Percentiles rank a stretch among this genome's conserved stretches.
phyloP scores from a whole-genome alignment of 2,113 vertebrate genomes.

The Salvator merianae region DNA sequence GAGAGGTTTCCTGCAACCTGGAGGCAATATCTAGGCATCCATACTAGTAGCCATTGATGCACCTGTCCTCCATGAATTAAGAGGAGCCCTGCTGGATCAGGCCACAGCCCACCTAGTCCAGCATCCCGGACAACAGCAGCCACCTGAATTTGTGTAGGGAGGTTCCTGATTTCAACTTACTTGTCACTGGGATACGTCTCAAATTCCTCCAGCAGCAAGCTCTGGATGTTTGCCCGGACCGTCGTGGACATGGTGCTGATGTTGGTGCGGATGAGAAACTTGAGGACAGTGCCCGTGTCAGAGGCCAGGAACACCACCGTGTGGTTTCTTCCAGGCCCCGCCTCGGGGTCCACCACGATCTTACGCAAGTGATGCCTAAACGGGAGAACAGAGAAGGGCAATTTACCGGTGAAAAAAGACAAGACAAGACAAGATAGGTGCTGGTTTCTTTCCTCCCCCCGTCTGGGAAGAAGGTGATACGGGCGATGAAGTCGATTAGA shows the following conservation, averaged over 20 bases:
- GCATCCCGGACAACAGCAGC: no score
- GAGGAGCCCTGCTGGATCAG: no score
- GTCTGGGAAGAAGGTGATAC: not conserved
- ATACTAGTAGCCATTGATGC: no score
- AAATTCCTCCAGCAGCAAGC: slow-evolving; percentile 91
- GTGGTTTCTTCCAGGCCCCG: slow-evolving; percentile 87
- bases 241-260: slow-evolving; percentile 61
- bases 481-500: not conserved
- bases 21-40: no score
- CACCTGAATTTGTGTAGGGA: no score
- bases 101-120: no score
- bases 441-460: not conserved
- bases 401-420: not conserved
- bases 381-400: not conserved
- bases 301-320: slow-evolving; percentile 93
- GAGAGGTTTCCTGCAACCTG: no score
- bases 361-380: slow-evolving; percentile 91
- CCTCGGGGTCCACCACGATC: slow-evolving; percentile 88
- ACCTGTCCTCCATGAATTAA: no score
- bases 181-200: slow-evolving; percentile 93
- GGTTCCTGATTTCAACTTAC: no score
- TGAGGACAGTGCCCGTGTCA: slow-evolving; percentile 89
- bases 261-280: slow-evolving; percentile 90
- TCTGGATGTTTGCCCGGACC: slow-evolving; percentile 71
- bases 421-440: no score